phyloP scores from a whole-genome alignment of 2,797 vertebrate species.

The Cyprinella venusta region DNA sequence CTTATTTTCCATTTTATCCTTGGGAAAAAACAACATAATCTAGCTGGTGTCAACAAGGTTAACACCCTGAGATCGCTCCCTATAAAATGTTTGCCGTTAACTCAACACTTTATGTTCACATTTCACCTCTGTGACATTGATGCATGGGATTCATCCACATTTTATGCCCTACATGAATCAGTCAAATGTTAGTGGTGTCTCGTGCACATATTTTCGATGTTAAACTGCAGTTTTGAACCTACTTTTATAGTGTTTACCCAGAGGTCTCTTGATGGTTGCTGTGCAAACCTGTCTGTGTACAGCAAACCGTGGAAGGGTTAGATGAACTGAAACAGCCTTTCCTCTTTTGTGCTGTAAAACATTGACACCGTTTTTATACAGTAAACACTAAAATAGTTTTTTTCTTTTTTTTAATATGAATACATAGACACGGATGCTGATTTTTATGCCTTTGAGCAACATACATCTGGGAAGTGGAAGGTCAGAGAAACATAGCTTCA shows the following conservation, averaged over 20 bases:
- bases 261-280: constrained; percentile 8
- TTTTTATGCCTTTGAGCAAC: constrained; percentile 56
- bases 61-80: constrained; percentile 28
- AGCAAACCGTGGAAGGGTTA: background rate
- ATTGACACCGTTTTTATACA: constrained; percentile 28
- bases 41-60: constrained; percentile 48
- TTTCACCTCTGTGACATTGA: constrained; percentile 51
- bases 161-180: constrained; percentile 52
- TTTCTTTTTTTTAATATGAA: background rate
- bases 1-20: constrained; percentile 35
- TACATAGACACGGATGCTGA: constrained; percentile 51
- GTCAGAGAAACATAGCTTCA: constrained; percentile 61
- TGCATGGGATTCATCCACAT: constrained; percentile 52
- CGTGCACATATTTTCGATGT: constrained; percentile 29
- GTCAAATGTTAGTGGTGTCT: constrained; percentile 47
- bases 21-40: constrained; percentile 23
- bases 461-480: constrained; percentile 55
- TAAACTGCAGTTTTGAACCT: constrained; percentile 36
- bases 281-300: constrained; percentile 21
- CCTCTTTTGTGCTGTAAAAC: constrained; percentile 32
- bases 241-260: constrained; percentile 21
- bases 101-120: constrained; percentile 41
- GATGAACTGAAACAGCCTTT: constrained; percentile 21
- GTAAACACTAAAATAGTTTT: constrained; percentile 13
- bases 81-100: constrained; percentile 44